phyloP scores from a whole-genome alignment of 2,113 vertebrate species.

The Trematomus loennbergii region DNA sequence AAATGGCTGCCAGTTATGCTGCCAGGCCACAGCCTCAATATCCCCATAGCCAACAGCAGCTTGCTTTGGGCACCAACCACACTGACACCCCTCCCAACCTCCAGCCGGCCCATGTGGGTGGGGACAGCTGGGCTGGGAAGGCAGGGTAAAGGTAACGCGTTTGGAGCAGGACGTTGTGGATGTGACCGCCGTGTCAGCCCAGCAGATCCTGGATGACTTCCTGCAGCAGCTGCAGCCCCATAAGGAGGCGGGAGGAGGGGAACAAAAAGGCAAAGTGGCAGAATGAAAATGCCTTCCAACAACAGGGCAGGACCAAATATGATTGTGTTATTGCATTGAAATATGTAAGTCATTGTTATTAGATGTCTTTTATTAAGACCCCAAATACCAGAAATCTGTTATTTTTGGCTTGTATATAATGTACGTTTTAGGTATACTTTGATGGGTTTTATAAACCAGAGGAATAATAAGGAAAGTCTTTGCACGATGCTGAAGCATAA shows the following conservation, averaged over 20 bases:
- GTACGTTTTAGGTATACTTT: background rate
- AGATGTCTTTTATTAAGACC: background rate
- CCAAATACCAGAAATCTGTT: background rate
- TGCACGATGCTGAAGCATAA: background rate
- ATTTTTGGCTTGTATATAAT: background rate
- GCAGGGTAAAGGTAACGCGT: slow-evolving; percentile 25
- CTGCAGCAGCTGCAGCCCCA: slow-evolving; percentile 71
- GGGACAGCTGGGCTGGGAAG: slow-evolving; percentile 45
- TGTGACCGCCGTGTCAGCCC: slow-evolving; percentile 73
- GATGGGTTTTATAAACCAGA: background rate
- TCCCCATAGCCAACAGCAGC: slow-evolving; percentile 43
- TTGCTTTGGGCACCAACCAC: slow-evolving; percentile 17
- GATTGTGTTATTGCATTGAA: background rate
- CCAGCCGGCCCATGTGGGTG: slow-evolving; percentile 25
- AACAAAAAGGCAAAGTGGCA: slow-evolving; percentile 30
- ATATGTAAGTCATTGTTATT: slow-evolving; percentile 5
- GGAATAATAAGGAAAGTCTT: background rate
- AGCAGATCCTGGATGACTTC: slow-evolving; percentile 82
- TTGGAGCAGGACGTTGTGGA: slow-evolving; percentile 43
- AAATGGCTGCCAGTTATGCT: slow-evolving; percentile 58
- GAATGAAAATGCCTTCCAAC: slow-evolving; percentile 44
- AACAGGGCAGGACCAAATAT: slow-evolving; percentile 1
- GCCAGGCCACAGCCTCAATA: slow-evolving; percentile 53
- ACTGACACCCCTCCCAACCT: slow-evolving; percentile 24
- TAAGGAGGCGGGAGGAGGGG: slow-evolving; percentile 27